Evolutionary conservation across 2,888 invertebrate genomes (phyloP).

Genomic region (Julus scanicus): DNA sequence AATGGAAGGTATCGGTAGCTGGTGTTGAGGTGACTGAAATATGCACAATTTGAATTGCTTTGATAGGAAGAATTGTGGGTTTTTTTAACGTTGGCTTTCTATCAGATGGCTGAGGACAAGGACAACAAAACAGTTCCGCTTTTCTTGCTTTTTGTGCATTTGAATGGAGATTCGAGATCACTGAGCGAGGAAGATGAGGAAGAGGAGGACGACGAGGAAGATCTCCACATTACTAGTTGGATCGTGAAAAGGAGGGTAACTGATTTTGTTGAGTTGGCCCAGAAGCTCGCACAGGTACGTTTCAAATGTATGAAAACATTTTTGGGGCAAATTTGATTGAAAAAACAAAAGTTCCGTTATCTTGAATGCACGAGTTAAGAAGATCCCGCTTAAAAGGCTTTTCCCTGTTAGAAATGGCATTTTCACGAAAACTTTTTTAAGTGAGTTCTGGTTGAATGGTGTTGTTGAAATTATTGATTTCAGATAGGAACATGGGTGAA

Average conservation of each 20-base stretch:
- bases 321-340: not conserved
- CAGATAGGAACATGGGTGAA: conserved; percentile 82
- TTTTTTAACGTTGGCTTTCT: not conserved
- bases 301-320: not conserved
- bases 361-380: too few relatives aligned
- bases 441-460: not conserved
- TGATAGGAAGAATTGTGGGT: not conserved
- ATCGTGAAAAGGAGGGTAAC: conserved; percentile 68
- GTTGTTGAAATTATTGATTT: conserved; percentile 46
- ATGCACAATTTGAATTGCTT: not conserved
- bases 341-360: too few relatives aligned
- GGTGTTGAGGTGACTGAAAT: conserved; percentile 76
- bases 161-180: conserved; percentile 60
- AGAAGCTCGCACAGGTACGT: conserved; percentile 73
- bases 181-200: conserved; percentile 71
- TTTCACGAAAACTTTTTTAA: too few relatives aligned
- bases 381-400: too few relatives aligned
- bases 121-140: conserved; percentile 66
- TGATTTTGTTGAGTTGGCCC: conserved; percentile 81
- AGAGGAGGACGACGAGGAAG: conserved; percentile 64
- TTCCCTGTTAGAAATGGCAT: too few relatives aligned
- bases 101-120: conserved; percentile 70
- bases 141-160: conserved; percentile 64
- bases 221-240: conserved; percentile 65
- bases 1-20: conserved; percentile 87